These are phyloP conservation scores for Trypoxylon attenuatum DNA, from an alignment of 2,888 invertebrate species.

Conservation along the genomic window DNA sequence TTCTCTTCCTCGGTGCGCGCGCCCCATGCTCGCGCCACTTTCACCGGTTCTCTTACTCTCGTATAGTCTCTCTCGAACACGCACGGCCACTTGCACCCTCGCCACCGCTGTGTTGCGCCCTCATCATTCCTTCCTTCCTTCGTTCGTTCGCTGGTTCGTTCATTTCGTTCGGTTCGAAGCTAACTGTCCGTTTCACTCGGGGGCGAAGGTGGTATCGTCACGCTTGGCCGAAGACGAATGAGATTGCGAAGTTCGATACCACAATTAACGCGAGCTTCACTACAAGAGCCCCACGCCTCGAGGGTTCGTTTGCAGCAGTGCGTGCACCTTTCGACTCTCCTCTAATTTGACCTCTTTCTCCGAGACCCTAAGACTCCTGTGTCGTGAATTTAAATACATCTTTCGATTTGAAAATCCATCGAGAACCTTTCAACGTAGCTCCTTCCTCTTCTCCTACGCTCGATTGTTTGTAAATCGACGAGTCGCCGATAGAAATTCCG, in stretches of 20 bases:
- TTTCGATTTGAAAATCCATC: too few species aligned
- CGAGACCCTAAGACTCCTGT: too few species aligned
- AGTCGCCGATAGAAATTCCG: too few species aligned
- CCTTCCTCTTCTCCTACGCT: too few species aligned
- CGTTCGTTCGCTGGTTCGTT: conserved; percentile 28
- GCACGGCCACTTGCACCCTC: conserved; percentile 54
- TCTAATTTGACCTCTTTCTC: background rate
- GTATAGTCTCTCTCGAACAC: conserved; percentile 52
- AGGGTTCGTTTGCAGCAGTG: conserved; percentile 19
- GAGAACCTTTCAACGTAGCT: too few species aligned
- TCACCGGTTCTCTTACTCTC: conserved; percentile 32
- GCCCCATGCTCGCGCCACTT: conserved; percentile 29
- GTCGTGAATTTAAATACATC: too few species aligned
- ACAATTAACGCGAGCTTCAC: conserved; percentile 52
- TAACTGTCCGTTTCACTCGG: conserved; percentile 57
- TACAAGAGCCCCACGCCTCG: conserved; percentile 15
- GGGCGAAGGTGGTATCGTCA: conserved; percentile 52
- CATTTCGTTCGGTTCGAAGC: conserved; percentile 34
- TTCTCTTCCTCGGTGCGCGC: conserved; percentile 46
- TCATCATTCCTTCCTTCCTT: conserved; percentile 23
- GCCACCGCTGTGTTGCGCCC: conserved; percentile 14
- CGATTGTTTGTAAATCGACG: too few species aligned
- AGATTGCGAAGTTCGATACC: conserved; percentile 52
- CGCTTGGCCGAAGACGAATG: conserved; percentile 53
- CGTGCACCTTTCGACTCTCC: conserved; percentile 21